Percentiles rank a stretch among this genome's conserved stretches.
These are phyloP conservation scores for Oplegnathus fasciatus DNA, from an alignment of 2,113 vertebrate genomes.

Conservation along the genomic window DNA sequence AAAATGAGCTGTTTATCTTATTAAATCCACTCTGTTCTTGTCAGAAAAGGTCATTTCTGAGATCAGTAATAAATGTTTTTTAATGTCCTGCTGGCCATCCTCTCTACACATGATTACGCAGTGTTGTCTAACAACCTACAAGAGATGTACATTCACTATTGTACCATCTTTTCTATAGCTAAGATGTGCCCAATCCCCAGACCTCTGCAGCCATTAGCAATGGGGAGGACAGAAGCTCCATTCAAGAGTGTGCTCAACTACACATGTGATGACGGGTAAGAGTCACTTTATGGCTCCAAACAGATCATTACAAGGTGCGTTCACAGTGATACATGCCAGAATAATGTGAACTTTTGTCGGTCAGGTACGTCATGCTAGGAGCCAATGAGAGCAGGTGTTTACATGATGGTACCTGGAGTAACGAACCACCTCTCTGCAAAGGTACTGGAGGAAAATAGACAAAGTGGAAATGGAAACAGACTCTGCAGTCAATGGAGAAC, in stretches of 20 bases:
- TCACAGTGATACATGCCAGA: neutral
- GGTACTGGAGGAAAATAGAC: slow-evolving; percentile 76
- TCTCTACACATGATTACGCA: neutral
- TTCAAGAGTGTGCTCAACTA: slow-evolving; percentile 85
- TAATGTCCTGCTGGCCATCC: neutral
- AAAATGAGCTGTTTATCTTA: no score
- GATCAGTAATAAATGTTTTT: neutral
- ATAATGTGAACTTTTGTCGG: slow-evolving; percentile 17
- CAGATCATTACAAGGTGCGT: neutral
- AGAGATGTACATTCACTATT: neutral
- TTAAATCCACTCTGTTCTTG: neutral
- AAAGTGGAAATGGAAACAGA: neutral
- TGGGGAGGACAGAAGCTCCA: slow-evolving; percentile 79
- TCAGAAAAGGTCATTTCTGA: neutral
- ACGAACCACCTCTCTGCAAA: slow-evolving; percentile 83
- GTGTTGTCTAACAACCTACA: neutral
- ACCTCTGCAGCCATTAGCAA: slow-evolving; percentile 77
- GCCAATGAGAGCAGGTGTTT: slow-evolving; percentile 84
- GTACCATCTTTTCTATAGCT: slow-evolving; percentile 73
- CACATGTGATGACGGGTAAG: slow-evolving; percentile 89
- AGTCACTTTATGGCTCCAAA: neutral
- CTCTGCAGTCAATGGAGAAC: no score
- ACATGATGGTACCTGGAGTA: slow-evolving; percentile 86
- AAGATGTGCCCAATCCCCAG: slow-evolving; percentile 84
- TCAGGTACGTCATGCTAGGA: slow-evolving; percentile 88